Percentiles rank a stretch among this genome's conserved stretches.
These are phyloP conservation scores for Tachina lurida DNA, from an alignment of 2,888 invertebrate species.

Conservation along the genomic window DNA sequence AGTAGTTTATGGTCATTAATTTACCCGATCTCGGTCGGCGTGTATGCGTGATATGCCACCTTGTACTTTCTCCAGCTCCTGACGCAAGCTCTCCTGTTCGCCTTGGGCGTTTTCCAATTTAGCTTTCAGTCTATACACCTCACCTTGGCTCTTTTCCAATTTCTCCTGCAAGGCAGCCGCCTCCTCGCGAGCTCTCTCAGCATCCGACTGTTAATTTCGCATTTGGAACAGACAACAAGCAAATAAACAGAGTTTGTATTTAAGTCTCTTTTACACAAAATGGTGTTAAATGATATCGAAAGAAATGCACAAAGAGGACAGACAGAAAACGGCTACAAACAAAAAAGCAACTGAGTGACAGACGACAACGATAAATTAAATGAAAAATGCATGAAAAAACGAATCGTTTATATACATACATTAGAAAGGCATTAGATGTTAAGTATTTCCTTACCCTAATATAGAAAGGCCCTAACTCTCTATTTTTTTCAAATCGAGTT, in stretches of 20 bases:
- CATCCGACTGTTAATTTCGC: constrained; percentile 85
- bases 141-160: constrained; percentile 96
- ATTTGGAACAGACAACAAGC: constrained; percentile 38
- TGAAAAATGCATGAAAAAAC: constrained; percentile 40
- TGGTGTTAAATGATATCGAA: constrained; percentile 37
- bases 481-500: no score
- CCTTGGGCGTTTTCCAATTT: constrained; percentile 97
- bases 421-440: constrained; percentile 22
- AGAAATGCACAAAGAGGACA: constrained; percentile 67
- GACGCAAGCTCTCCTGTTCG: constrained; percentile 95
- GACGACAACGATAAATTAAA: constrained; percentile 43
- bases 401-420: constrained; percentile 38
- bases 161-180: constrained; percentile 94
- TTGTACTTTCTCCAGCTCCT: constrained; percentile 94
- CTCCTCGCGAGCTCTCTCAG: constrained; percentile 92
- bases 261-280: constrained; percentile 46
- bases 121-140: constrained; percentile 96
- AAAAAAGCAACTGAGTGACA: constrained; percentile 69
- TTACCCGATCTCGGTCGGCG: constrained; percentile 91
- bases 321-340: constrained; percentile 68
- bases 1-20: constrained; percentile 28
- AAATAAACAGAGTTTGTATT: constrained; percentile 49
- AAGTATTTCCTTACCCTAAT: neutral
- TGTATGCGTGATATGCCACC: constrained; percentile 92
- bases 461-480: no score